These are phyloP conservation scores for Battus philenor DNA, from an alignment of 1,140 invertebrate genomes.

Conservation along the genomic window DNA sequence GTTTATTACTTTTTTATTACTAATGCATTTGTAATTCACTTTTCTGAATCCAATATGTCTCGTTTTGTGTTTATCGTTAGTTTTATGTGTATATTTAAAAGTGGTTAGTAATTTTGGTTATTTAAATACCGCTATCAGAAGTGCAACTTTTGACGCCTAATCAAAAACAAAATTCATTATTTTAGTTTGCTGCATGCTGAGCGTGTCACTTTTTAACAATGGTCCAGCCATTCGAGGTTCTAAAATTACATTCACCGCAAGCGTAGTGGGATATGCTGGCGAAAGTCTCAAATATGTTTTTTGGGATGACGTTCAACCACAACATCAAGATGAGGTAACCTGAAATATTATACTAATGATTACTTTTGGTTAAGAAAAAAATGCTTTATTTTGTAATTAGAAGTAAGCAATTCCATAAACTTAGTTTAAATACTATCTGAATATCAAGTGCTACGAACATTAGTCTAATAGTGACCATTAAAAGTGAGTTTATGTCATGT, in stretches of 20 bases:
- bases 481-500: no score
- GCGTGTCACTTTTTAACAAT: slow-evolving; percentile 72
- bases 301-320: slow-evolving; percentile 76
- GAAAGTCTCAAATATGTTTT: slow-evolving; percentile 53
- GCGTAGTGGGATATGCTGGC: slow-evolving; percentile 65
- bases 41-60: slow-evolving; percentile 1
- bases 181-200: slow-evolving; percentile 39
- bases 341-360: neutral
- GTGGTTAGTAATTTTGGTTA: slow-evolving; percentile 6
- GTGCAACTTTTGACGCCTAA: slow-evolving; percentile 3
- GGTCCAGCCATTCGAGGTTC: slow-evolving; percentile 81
- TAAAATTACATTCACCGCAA: slow-evolving; percentile 80
- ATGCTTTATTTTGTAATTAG: neutral
- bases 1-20: neutral
- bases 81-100: slow-evolving; percentile 15
- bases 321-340: slow-evolving; percentile 72
- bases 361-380: neutral
- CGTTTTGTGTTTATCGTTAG: slow-evolving; percentile 3
- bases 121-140: slow-evolving; percentile 4
- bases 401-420: no score
- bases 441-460: no score
- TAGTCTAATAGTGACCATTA: no score
- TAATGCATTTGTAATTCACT: neutral
- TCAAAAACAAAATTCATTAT: slow-evolving; percentile 16
- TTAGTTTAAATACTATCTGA: no score